Conservation (phyloP, 2,113 vertebrate species). For the Corythornis vintsioides region DNA sequence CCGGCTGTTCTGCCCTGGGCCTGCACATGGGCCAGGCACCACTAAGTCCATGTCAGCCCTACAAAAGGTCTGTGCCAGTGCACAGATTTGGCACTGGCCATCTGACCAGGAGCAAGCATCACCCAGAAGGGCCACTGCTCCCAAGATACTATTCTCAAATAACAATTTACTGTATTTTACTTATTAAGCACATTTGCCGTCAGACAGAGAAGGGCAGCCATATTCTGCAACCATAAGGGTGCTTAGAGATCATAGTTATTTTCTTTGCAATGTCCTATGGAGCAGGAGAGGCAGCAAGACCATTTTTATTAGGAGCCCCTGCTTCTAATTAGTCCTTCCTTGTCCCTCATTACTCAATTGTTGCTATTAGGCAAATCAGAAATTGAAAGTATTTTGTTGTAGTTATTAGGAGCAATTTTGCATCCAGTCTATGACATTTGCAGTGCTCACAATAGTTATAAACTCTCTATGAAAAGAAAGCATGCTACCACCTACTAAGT, state of each 20-base stretch:
- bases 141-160: neutral
- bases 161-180: neutral
- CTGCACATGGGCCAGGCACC: neutral
- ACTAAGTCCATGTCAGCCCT: neutral
- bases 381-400: conserved; percentile 15
- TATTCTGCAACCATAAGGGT: neutral
- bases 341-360: neutral
- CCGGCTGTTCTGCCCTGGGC: neutral
- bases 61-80: neutral
- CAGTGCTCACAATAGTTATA: conserved; percentile 33
- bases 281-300: conserved; percentile 20
- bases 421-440: conserved; percentile 17
- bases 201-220: neutral
- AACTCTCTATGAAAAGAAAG: conserved; percentile 57
- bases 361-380: neutral
- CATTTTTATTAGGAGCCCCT: neutral
- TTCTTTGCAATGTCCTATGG: conserved; percentile 8
- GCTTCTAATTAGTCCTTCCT: neutral
- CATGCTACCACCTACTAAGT: conserved; percentile 42
- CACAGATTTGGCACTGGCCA: neutral
- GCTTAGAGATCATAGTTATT: conserved; percentile 3
- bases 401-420: conserved; percentile 43
- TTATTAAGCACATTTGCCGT: neutral
- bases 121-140: neutral
- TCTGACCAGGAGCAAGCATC: neutral